Conservation (phyloP, 1,140 invertebrate species). For the Solen grandis region DNA sequence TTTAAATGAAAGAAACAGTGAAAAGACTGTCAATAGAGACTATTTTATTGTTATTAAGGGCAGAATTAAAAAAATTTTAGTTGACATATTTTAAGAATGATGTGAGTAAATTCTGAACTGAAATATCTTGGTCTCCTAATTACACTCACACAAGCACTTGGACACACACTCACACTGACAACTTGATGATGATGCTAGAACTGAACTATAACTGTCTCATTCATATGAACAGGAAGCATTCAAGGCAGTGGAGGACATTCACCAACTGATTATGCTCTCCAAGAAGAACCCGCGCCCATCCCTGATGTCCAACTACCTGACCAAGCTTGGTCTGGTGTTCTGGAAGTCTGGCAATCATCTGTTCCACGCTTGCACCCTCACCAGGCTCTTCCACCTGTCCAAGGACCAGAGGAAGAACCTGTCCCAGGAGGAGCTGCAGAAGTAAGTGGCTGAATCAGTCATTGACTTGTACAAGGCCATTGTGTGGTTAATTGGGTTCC, state of each 20-base stretch:
- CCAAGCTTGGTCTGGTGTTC: conserved; percentile 98
- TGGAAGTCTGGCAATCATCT: conserved; percentile 99
- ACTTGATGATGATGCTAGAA: neutral
- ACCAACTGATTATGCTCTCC: conserved; percentile 96
- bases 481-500: too few species aligned
- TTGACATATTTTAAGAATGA: too few species aligned
- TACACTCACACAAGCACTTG: too few species aligned
- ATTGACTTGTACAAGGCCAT: too few species aligned
- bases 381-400: conserved; percentile 95
- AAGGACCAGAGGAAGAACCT: conserved; percentile 99
- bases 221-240: conserved; percentile 89
- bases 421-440: conserved; percentile 93
- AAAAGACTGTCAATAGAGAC: too few species aligned
- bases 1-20: too few species aligned
- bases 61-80: too few species aligned
- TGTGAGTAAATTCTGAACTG: too few species aligned
- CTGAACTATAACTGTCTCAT: neutral
- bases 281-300: conserved; percentile 98
- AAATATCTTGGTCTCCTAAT: too few species aligned
- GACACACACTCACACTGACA: neutral
- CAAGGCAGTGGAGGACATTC: conserved; percentile 98
- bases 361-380: conserved; percentile 98
- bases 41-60: too few species aligned
- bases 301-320: conserved; percentile 99
- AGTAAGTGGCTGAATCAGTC: conserved; percentile 83